These are phyloP conservation scores for Drosophila trapezifrons DNA, from an alignment of 1,140 invertebrate genomes.

Conservation along the genomic window DNA sequence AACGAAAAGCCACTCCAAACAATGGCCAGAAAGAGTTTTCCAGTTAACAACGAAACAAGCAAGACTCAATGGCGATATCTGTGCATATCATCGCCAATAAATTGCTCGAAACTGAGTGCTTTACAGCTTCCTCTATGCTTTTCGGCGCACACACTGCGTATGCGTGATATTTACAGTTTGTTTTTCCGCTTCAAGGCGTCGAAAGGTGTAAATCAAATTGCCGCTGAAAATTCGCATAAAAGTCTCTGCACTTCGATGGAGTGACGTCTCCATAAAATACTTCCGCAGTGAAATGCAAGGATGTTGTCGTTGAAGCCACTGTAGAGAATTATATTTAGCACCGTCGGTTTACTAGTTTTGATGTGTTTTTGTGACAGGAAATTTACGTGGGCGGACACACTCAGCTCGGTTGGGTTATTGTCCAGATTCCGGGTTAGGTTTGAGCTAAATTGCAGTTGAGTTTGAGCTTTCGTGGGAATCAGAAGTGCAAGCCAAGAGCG, in stretches of 20 bases:
- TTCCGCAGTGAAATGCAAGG: neutral
- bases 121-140: slow-evolving; percentile 19
- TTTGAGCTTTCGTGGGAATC: slow-evolving; percentile 3
- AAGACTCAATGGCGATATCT: slow-evolving; percentile 43
- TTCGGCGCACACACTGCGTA: slow-evolving; percentile 28
- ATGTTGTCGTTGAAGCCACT: neutral
- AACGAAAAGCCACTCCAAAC: slow-evolving; percentile 1
- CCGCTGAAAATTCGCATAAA: neutral
- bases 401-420: neutral
- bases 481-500: slow-evolving; percentile 4
- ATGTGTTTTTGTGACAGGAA: slow-evolving; percentile 15
- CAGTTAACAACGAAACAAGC: slow-evolving; percentile 7
- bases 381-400: slow-evolving; percentile 10
- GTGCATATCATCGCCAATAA: slow-evolving; percentile 57
- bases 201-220: slow-evolving; percentile 37
- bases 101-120: slow-evolving; percentile 36
- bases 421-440: neutral
- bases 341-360: slow-evolving; percentile 15
- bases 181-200: neutral
- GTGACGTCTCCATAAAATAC: neutral
- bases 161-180: slow-evolving; percentile 37
- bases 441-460: slow-evolving; percentile 18
- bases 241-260: neutral
- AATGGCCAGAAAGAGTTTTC: slow-evolving; percentile 15
- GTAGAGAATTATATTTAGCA: slow-evolving; percentile 6